A percentile compares a stretch with the other conserved stretches of the same genome.
These are phyloP conservation scores for Holacanthus passer DNA, from an alignment of 2,113 vertebrate genomes.

Conservation along the genomic window DNA sequence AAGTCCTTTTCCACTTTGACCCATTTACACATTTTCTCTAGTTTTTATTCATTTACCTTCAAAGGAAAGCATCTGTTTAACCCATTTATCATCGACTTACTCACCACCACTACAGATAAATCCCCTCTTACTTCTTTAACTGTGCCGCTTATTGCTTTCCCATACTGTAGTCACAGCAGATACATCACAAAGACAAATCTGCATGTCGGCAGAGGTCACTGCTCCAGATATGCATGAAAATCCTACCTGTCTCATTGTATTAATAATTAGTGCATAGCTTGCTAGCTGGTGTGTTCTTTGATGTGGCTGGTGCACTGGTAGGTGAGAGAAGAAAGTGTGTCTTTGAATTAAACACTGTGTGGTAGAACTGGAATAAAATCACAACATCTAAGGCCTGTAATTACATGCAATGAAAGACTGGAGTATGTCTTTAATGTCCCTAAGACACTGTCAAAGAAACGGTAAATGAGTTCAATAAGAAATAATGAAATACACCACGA, in stretches of 20 bases:
- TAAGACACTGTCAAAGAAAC: neutral
- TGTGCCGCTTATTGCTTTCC: conserved; percentile 76
- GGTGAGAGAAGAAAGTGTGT: conserved; percentile 39
- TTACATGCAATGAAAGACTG: neutral
- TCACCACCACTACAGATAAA: conserved; percentile 63
- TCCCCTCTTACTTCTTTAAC: conserved; percentile 73
- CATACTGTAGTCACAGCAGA: conserved; percentile 57
- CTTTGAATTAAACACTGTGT: conserved; percentile 26
- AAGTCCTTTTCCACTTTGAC: conserved; percentile 61
- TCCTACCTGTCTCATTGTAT: conserved; percentile 61
- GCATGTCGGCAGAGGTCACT: conserved; percentile 67
- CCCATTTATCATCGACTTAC: conserved; percentile 71
- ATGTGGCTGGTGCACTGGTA: conserved; percentile 29
- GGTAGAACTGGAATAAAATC: neutral
- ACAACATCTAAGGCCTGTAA: neutral
- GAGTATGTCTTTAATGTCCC: conserved; percentile 14
- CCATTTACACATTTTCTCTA: conserved; percentile 55
- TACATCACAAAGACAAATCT: conserved; percentile 75
- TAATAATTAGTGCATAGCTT: conserved; percentile 62
- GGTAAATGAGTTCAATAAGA: neutral
- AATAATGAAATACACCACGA: neutral
- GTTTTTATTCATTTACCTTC: conserved; percentile 70
- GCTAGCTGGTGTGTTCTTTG: conserved; percentile 30
- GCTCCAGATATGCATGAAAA: conserved; percentile 70
- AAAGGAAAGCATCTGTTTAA: conserved; percentile 72